Conservation (phyloP, 1,140 invertebrate species). For the Choristoneura fumiferana region DNA sequence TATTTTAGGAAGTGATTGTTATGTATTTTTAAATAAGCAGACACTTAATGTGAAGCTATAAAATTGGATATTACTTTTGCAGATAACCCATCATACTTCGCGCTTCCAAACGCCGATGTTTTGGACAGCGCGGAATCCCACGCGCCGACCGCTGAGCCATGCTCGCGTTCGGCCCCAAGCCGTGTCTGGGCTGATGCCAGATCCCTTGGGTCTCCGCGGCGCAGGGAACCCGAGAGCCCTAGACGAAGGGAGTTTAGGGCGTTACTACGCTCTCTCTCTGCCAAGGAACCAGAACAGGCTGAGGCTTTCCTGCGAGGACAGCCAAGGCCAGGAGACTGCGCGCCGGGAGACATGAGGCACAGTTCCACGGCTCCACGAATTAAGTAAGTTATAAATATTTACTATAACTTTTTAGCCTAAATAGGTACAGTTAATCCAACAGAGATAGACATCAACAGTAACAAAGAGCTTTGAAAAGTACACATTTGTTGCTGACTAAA, state of each 20-base stretch:
- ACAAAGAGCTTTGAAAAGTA: too few species aligned
- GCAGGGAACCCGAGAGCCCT: constrained; percentile 60
- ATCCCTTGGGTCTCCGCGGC: constrained; percentile 54
- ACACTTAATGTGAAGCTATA: neutral
- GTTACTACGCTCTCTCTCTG: constrained; percentile 72
- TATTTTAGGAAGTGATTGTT: neutral
- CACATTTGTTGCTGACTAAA: too few species aligned
- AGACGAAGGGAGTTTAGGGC: constrained; percentile 74
- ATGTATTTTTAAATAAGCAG: too few species aligned
- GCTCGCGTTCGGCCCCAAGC: constrained; percentile 60
- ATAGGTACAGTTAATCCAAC: too few species aligned
- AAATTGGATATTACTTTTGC: constrained; percentile 53
- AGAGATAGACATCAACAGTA: too few species aligned
- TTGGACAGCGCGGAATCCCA: constrained; percentile 44
- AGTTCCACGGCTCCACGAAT: constrained; percentile 67
- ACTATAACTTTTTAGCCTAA: too few species aligned
- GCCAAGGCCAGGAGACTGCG: constrained; percentile 69
- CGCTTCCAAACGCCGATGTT: constrained; percentile 71
- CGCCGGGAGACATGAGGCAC: constrained; percentile 67
- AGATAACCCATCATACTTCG: constrained; percentile 81
- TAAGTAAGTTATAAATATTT: constrained; percentile 48
- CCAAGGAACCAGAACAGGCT: constrained; percentile 69
- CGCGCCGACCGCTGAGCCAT: constrained; percentile 44
- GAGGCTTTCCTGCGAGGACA: constrained; percentile 75
- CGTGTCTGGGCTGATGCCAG: constrained; percentile 57